phyloP scores from a whole-genome alignment of 2,888 invertebrate species.

The Lithophane ornitopus region DNA sequence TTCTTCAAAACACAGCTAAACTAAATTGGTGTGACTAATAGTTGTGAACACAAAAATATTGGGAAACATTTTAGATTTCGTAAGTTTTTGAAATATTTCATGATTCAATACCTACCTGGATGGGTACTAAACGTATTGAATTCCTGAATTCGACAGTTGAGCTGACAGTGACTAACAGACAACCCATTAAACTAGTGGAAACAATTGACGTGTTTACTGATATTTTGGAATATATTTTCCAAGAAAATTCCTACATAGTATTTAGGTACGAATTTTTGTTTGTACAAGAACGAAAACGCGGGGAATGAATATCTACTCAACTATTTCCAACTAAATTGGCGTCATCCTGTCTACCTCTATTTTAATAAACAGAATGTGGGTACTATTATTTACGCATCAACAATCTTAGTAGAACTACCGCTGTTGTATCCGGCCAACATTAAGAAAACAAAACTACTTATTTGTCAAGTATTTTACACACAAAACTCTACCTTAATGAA shows the following conservation, averaged over 20 bases:
- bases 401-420: not conserved
- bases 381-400: conserved; percentile 1
- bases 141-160: not conserved
- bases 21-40: not conserved
- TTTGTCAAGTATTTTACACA: not conserved
- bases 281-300: not conserved
- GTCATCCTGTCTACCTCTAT: conserved; percentile 38
- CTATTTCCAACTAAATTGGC: conserved; percentile 24
- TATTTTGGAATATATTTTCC: not conserved
- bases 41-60: not conserved
- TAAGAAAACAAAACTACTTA: conserved; percentile 1
- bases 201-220: too few relatives aligned
- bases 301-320: not conserved
- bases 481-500: not conserved
- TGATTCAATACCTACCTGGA: not conserved
- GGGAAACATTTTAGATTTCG: not conserved
- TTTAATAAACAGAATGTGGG: not conserved
- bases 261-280: not conserved
- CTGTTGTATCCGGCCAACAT: not conserved
- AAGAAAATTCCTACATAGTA: not conserved
- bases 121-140: not conserved
- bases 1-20: not conserved
- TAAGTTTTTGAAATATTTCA: not conserved
- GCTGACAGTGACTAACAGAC: not conserved
- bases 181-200: not conserved